Conservation (phyloP, 2,113 vertebrate genomes). For the Hydropotes inermis region DNA sequence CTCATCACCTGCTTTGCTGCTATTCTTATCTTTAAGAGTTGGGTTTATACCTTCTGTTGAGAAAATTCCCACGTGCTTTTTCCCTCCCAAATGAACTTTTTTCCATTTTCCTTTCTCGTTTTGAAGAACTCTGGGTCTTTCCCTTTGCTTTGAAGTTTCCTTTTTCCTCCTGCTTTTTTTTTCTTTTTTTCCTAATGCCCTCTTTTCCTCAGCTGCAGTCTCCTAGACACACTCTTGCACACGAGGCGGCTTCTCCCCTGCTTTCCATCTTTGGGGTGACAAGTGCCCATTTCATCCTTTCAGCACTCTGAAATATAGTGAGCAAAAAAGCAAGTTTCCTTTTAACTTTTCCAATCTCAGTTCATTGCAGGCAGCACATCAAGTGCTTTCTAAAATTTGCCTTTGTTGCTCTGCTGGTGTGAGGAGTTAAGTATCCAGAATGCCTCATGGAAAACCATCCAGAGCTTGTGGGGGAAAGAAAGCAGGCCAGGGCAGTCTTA, state of each 20-base stretch:
- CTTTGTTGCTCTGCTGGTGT: background rate
- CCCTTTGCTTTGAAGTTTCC: background rate
- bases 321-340: background rate
- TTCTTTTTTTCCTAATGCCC: too few species aligned
- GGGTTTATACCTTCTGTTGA: background rate
- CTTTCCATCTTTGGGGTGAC: background rate
- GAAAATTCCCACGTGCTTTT: background rate
- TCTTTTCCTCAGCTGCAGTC: background rate
- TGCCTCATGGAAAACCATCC: background rate
- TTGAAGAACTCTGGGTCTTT: constrained; percentile 6
- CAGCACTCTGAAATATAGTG: background rate
- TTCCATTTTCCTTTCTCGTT: background rate
- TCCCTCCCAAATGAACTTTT: background rate
- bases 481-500: background rate
- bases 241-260: background rate
- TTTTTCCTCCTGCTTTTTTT: background rate
- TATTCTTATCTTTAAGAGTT: background rate
- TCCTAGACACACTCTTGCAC: background rate
- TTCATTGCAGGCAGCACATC: constrained; percentile 19
- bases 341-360: constrained; percentile 10
- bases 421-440: background rate
- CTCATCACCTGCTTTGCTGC: background rate
- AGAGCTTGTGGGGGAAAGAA: background rate
- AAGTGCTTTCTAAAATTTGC: background rate
- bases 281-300: background rate